phyloP scores from a whole-genome alignment of 2,113 vertebrate species.

The Pachyramphus minor region DNA sequence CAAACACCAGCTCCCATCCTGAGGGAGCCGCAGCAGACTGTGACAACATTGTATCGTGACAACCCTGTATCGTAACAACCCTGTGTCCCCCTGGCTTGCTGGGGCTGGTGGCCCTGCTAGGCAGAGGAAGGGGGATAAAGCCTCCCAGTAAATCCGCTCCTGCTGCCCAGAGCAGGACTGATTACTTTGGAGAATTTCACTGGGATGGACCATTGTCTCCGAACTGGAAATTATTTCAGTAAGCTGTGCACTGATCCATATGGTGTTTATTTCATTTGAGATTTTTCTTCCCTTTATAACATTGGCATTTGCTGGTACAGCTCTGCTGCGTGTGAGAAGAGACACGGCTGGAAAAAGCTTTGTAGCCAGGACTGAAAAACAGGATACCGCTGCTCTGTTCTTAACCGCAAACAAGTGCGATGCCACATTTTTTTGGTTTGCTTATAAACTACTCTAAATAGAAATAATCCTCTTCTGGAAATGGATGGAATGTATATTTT shows the following conservation, averaged over 20 bases:
- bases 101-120: not conserved
- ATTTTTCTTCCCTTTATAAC: not conserved
- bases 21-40: not conserved
- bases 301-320: constrained; percentile 50
- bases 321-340: not conserved
- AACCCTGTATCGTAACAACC: not conserved
- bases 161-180: not conserved
- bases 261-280: not conserved
- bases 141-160: not conserved
- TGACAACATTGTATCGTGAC: not conserved
- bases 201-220: not conserved
- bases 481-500: constrained; percentile 76
- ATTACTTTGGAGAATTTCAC: not conserved
- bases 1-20: not conserved
- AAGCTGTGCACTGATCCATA: not conserved
- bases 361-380: not conserved
- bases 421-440: not conserved
- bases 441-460: constrained; percentile 61
- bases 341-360: not conserved
- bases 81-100: not conserved
- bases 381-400: constrained; percentile 3
- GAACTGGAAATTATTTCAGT: not conserved
- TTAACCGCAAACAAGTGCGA: not conserved
- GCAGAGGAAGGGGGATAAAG: not conserved
- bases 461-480: constrained; percentile 51